A percentile compares a stretch with the other conserved stretches of the same genome.
These are phyloP conservation scores for Drosophila ananassae DNA, from an alignment of 1,140 invertebrate species.

Conservation along the genomic window DNA sequence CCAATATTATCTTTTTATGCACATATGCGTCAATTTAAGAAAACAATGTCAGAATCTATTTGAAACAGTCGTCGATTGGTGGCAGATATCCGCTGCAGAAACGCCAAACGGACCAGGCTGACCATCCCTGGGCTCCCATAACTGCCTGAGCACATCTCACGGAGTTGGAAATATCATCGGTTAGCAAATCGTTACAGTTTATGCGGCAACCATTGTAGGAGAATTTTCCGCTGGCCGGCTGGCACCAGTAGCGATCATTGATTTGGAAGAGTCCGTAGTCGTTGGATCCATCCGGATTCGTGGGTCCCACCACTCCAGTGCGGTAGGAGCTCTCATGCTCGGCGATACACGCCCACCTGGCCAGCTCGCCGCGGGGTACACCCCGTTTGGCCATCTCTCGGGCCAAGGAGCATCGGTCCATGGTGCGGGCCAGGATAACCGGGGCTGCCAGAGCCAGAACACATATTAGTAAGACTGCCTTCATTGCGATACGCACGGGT, in stretches of 20 bases:
- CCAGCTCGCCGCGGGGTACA: conserved; percentile 47
- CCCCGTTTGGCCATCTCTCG: conserved; percentile 62
- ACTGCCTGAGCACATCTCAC: conserved; percentile 60
- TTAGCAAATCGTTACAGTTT: conserved; percentile 46
- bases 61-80: conserved; percentile 60
- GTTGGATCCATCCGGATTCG: conserved; percentile 58
- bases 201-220: conserved; percentile 46
- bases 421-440: conserved; percentile 49
- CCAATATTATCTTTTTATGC: too few species aligned
- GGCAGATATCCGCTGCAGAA: conserved; percentile 54
- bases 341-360: conserved; percentile 60
- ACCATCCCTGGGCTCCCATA: conserved; percentile 52
- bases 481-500: conserved; percentile 36
- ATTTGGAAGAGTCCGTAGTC: conserved; percentile 80
- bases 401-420: conserved; percentile 76
- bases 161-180: conserved; percentile 47
- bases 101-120: conserved; percentile 58
- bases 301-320: conserved; percentile 48
- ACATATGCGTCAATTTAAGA: too few species aligned
- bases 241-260: conserved; percentile 74
- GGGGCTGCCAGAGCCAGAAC: conserved; percentile 45
- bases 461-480: conserved; percentile 33
- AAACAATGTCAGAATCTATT: background rate
- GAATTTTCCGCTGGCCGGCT: conserved; percentile 48
- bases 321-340: conserved; percentile 58